A percentile compares a stretch with the other conserved stretches of the same genome.
phyloP scores from a whole-genome alignment of 2,888 invertebrate genomes.

The Euproctis similis region DNA sequence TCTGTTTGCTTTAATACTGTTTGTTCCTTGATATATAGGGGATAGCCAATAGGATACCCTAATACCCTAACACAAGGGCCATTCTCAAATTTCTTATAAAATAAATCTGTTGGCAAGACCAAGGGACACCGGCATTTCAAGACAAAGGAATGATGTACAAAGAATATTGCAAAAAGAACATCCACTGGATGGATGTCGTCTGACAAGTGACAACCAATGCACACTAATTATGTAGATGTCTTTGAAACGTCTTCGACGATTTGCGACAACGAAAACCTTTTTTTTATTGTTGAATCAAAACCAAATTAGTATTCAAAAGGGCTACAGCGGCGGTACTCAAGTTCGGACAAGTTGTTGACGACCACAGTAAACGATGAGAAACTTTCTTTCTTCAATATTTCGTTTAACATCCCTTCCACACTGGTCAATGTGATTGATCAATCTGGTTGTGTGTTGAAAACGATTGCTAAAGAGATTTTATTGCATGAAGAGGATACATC shows the following conservation, averaged over 20 bases:
- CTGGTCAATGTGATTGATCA: no score
- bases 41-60: no score
- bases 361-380: slow-evolving; percentile 3
- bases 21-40: no score
- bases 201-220: slow-evolving; percentile 2
- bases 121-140: background rate
- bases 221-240: slow-evolving; percentile 14
- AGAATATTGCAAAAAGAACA: slow-evolving; percentile 2
- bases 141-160: slow-evolving; percentile 3
- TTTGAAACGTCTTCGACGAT: slow-evolving; percentile 10
- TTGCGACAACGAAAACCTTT: slow-evolving; percentile 18
- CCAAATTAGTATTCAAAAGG: slow-evolving; percentile 20
- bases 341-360: slow-evolving; percentile 5
- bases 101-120: no score
- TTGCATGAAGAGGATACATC: no score
- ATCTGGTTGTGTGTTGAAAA: no score
- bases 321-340: slow-evolving; percentile 9
- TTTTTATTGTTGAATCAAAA: slow-evolving; percentile 15
- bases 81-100: no score
- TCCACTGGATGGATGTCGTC: slow-evolving; percentile 2
- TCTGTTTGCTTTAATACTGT: no score
- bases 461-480: no score
- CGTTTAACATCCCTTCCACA: no score
- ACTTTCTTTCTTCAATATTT: no score
- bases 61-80: no score